phyloP scores from a whole-genome alignment of 2,797 vertebrate genomes.

The Monodelphis domestica region DNA sequence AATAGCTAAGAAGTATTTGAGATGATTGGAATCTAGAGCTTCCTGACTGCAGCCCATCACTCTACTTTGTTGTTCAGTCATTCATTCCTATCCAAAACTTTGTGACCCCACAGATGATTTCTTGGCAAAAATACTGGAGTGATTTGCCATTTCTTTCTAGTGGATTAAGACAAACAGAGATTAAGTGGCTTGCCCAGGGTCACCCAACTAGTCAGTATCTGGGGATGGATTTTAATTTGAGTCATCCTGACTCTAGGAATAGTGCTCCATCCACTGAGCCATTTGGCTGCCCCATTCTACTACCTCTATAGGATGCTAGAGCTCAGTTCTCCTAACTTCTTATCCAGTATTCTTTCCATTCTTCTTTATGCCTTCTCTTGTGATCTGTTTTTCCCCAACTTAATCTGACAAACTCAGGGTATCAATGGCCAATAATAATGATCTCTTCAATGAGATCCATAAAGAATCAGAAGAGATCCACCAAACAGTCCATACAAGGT shows the following conservation, averaged over 20 bases:
- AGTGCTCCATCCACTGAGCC: neutral
- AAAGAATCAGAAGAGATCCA: neutral
- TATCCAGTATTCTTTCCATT: neutral
- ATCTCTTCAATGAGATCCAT: neutral
- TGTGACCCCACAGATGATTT: neutral
- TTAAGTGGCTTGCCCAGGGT: neutral
- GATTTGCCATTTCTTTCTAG: neutral
- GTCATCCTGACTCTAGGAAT: neutral
- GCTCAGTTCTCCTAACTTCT: too few relatives aligned
- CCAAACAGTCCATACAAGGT: neutral
- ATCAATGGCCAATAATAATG: neutral
- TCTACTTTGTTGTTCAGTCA: too few relatives aligned
- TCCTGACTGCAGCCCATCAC: neutral
- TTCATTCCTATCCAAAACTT: neutral
- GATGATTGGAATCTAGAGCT: too few relatives aligned
- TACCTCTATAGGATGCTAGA: too few relatives aligned
- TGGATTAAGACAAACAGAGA: neutral
- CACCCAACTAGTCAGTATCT: neutral
- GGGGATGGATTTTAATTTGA: neutral
- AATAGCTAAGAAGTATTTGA: neutral
- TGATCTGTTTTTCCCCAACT: neutral
- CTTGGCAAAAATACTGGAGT: neutral
- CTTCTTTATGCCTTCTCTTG: neutral
- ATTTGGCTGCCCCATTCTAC: neutral
- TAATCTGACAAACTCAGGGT: neutral